These are phyloP conservation scores for Globodera rostochiensis DNA, from an alignment of 1,140 invertebrate genomes.

Conservation along the genomic window DNA sequence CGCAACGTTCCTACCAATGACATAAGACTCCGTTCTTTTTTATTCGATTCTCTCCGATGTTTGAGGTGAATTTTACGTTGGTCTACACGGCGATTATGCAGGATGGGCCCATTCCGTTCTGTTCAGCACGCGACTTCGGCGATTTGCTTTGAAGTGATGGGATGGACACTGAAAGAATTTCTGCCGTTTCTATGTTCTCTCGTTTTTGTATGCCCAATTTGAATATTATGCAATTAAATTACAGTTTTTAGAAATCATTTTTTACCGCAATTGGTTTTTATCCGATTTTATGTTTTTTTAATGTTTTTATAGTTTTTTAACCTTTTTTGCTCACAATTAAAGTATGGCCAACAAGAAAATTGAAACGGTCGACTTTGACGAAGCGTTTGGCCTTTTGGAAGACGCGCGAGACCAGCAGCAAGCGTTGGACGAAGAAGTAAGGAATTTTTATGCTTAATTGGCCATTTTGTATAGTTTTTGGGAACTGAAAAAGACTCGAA, in stretches of 20 bases:
- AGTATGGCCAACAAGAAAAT: neutral
- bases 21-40: neutral
- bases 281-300: neutral
- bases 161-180: conserved; percentile 1
- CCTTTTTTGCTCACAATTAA: neutral
- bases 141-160: conserved; percentile 34
- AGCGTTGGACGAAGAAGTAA: conserved; percentile 1
- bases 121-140: conserved; percentile 42
- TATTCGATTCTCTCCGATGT: conserved; percentile 1
- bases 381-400: conserved; percentile 35
- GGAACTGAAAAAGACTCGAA: too few relatives aligned
- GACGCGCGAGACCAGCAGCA: conserved; percentile 25
- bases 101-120: conserved; percentile 91
- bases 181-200: neutral
- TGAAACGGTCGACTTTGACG: conserved; percentile 36
- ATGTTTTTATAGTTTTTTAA: neutral
- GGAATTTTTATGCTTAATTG: too few relatives aligned
- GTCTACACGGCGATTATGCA: conserved; percentile 81
- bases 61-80: conserved; percentile 75
- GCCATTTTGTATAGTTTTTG: too few relatives aligned
- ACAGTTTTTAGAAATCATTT: too few relatives aligned
- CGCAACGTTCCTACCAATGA: neutral
- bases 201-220: neutral
- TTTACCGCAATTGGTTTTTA: neutral
- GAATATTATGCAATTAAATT: too few relatives aligned